Evolutionary conservation across 1,140 invertebrate genomes (phyloP).

Genomic region (Euglossa dilemma): DNA sequence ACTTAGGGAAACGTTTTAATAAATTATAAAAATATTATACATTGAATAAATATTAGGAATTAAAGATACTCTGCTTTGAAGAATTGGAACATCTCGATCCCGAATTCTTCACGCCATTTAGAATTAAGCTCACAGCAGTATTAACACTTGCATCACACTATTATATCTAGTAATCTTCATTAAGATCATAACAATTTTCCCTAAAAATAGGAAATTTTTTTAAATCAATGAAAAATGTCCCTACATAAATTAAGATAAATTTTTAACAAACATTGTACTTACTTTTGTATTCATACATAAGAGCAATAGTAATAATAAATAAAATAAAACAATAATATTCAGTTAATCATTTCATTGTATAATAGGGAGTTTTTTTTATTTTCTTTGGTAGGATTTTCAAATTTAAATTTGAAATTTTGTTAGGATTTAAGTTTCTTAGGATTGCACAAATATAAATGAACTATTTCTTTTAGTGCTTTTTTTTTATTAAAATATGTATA

Average conservation of each 20-base stretch:
- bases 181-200: not conserved
- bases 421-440: not conserved
- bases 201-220: not conserved
- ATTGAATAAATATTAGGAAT: slow-evolving; percentile 1
- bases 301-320: not conserved
- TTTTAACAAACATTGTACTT: not conserved
- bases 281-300: not conserved
- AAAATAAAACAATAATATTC: not conserved
- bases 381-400: not conserved
- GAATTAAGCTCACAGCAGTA: not conserved
- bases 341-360: not conserved
- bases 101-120: slow-evolving; percentile 28
- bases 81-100: slow-evolving; percentile 58
- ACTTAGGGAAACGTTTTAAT: not conserved
- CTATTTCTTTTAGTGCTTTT: slow-evolving; percentile 39
- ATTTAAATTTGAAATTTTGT: not conserved
- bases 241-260: not conserved
- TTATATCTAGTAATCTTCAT: not conserved
- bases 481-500: slow-evolving; percentile 63
- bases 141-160: not conserved
- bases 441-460: not conserved
- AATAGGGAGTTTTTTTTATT: not conserved
- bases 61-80: slow-evolving; percentile 8
- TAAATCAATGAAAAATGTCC: not conserved
- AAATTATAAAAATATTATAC: not conserved